These are phyloP conservation scores for Intellagama lesueurii DNA, from an alignment of 2,797 vertebrate genomes.

Conservation along the genomic window DNA sequence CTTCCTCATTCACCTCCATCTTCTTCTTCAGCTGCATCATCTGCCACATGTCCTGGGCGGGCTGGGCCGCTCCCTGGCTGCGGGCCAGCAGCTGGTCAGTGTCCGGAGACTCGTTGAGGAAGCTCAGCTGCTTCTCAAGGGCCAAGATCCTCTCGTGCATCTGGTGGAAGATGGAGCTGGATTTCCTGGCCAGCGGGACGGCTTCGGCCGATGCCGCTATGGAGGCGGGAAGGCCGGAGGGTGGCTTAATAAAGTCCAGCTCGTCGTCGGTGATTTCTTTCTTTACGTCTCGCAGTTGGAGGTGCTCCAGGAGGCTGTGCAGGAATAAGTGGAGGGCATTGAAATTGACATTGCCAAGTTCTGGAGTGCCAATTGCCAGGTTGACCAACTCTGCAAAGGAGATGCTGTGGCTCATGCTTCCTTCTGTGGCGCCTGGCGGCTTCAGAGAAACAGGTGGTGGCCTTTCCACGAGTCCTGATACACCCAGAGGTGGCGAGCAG, in stretches of 20 bases:
- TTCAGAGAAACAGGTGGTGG: no score
- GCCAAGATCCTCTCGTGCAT: constrained; percentile 58
- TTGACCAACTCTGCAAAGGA: constrained; percentile 63
- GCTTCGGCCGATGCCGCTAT: fast-evolving
- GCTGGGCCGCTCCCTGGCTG: constrained; percentile 33
- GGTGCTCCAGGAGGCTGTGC: constrained; percentile 68
- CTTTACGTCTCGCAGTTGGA: constrained; percentile 42
- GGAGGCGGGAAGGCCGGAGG: background rate
- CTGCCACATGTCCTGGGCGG: constrained; percentile 51
- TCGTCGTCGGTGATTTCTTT: constrained; percentile 34
- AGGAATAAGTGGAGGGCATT: constrained; percentile 68
- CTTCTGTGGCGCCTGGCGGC: fast-evolving
- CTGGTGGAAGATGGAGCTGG: constrained; percentile 62
- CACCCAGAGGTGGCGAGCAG: background rate
- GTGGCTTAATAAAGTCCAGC: constrained; percentile 50
- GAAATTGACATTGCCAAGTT: constrained; percentile 62
- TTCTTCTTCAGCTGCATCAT: constrained; percentile 71
- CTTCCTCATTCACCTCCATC: constrained; percentile 67
- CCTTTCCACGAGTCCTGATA: fast-evolving
- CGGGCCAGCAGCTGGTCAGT: constrained; percentile 25
- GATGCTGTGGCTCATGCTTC: constrained; percentile 49
- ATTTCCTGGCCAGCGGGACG: background rate
- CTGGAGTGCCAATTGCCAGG: constrained; percentile 58
- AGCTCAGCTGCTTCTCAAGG: constrained; percentile 43
- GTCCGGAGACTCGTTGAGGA: constrained; percentile 9